Conservation (phyloP, 1,140 invertebrate genomes). For the Zaprionus inermis region DNA sequence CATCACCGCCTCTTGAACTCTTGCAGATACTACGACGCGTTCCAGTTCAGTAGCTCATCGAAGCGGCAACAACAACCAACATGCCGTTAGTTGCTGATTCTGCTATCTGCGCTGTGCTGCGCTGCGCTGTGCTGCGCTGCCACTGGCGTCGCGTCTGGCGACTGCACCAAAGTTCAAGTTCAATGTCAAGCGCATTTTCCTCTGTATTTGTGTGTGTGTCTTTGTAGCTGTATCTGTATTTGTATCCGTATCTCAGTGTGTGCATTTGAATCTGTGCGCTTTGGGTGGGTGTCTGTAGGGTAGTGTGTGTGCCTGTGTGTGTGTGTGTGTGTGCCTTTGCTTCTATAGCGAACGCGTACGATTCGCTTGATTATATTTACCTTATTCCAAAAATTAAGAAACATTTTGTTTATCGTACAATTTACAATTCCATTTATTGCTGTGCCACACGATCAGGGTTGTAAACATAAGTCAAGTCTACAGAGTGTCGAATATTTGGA, state of each 20-base stretch:
- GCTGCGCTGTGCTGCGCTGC: conserved; percentile 5
- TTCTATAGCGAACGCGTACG: conserved; percentile 6
- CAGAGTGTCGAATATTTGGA: no score
- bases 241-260: conserved; percentile 35
- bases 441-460: conserved; percentile 12
- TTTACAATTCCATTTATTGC: conserved; percentile 50
- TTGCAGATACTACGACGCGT: conserved; percentile 2
- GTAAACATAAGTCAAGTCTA: neutral
- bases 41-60: conserved; percentile 33
- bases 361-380: conserved; percentile 46
- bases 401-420: conserved; percentile 61
- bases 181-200: conserved; percentile 81
- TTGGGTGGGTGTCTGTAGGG: neutral
- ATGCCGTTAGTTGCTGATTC: conserved; percentile 21
- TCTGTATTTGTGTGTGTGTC: conserved; percentile 51
- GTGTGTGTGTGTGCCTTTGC: neutral
- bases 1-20: neutral
- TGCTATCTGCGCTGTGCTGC: conserved; percentile 38
- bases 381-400: conserved; percentile 52
- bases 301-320: conserved; percentile 35
- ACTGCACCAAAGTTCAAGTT: conserved; percentile 80
- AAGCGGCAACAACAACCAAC: conserved; percentile 7
- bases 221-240: conserved; percentile 43
- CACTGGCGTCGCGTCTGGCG: neutral
- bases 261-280: conserved; percentile 6